Conservation (phyloP, 2,797 vertebrate genomes). For the Phoeniculus purpureus region DNA sequence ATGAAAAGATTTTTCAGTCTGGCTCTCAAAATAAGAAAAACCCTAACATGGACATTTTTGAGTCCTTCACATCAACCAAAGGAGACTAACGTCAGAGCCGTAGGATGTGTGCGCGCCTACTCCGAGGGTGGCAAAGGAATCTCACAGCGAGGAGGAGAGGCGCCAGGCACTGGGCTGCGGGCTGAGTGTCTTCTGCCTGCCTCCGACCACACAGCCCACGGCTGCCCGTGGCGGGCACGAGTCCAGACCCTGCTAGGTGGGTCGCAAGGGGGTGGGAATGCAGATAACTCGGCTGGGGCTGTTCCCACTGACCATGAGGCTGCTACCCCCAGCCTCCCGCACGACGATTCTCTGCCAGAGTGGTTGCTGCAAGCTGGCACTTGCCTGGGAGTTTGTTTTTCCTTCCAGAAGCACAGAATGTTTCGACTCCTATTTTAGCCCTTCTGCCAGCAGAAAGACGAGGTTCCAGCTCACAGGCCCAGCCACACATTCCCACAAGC, state of each 20-base stretch:
- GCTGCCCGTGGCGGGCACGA: neutral
- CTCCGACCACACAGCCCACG: accelerated
- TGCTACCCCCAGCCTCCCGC: neutral
- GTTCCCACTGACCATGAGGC: neutral
- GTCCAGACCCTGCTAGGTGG: neutral
- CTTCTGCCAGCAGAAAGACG: neutral
- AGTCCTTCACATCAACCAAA: neutral
- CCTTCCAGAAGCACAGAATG: neutral
- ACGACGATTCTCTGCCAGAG: neutral
- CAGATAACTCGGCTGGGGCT: neutral
- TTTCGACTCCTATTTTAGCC: neutral
- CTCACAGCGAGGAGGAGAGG: neutral
- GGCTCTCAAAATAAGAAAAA: slow-evolving; percentile 44
- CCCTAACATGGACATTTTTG: slow-evolving; percentile 68
- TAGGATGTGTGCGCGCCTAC: neutral
- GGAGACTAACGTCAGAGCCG: slow-evolving; percentile 12
- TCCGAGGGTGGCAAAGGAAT: neutral
- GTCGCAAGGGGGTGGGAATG: accelerated
- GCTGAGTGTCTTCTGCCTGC: neutral
- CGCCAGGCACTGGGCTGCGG: neutral
- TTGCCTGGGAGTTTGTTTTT: slow-evolving; percentile 9
- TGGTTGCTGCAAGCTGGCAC: neutral
- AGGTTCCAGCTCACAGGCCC: neutral
- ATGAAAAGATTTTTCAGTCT: slow-evolving; percentile 20
- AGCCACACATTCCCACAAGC: neutral